Evolutionary conservation across 2,888 invertebrate species (phyloP).

Genomic region (Lasioglossum figueresi): DNA sequence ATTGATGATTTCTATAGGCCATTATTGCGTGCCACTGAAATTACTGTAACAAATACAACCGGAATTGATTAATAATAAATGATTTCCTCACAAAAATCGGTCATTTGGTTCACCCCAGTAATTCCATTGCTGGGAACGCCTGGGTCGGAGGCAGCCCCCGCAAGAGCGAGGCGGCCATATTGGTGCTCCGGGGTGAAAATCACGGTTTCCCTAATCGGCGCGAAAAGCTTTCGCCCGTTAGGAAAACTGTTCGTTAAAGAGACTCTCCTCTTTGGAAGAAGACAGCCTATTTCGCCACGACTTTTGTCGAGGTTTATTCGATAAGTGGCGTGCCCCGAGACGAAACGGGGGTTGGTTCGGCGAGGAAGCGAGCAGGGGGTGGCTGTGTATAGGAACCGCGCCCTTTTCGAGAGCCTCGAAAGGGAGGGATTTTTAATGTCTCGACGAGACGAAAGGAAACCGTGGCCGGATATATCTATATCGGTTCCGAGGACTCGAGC

Average conservation of each 20-base stretch:
- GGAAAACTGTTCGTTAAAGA: slow-evolving; percentile 51
- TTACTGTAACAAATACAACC: background rate
- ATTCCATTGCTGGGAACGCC: background rate
- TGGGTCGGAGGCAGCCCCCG: background rate
- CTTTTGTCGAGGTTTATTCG: slow-evolving; percentile 68
- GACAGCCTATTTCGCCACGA: slow-evolving; percentile 54
- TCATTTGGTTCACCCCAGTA: background rate
- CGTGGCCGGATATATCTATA: slow-evolving; percentile 64
- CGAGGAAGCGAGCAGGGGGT: background rate
- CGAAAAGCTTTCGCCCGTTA: slow-evolving; percentile 54
- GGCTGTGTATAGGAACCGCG: slow-evolving; percentile 41
- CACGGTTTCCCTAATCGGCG: slow-evolving; percentile 16
- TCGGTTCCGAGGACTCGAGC: slow-evolving; percentile 60
- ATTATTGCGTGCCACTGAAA: background rate
- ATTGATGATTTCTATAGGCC: background rate
- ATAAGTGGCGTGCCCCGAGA: slow-evolving; percentile 61
- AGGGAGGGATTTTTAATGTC: slow-evolving; percentile 71
- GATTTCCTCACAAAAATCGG: background rate
- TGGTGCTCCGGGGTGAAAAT: slow-evolving; percentile 33
- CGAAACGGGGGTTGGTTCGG: background rate
- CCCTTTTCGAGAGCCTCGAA: slow-evolving; percentile 60
- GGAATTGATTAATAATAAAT: background rate
- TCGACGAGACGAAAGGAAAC: slow-evolving; percentile 67
- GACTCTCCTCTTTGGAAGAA: slow-evolving; percentile 7
- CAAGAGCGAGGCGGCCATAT: background rate